These are phyloP conservation scores for Cyprinodon diabolis DNA, from an alignment of 2,797 vertebrate genomes.

Conservation along the genomic window DNA sequence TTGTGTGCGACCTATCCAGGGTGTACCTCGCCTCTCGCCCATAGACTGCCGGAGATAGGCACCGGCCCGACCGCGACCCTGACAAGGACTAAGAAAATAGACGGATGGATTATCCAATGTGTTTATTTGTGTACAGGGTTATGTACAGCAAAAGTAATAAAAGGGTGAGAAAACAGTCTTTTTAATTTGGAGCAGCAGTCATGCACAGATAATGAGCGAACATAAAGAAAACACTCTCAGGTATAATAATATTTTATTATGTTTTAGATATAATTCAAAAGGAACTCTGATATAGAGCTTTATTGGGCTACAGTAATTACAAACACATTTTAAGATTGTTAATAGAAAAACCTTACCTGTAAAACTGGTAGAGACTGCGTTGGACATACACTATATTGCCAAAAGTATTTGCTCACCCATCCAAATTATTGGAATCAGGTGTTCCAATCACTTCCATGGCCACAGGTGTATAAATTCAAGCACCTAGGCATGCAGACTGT, in stretches of 20 bases:
- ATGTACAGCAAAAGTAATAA: background rate
- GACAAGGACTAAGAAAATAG: too few relatives aligned
- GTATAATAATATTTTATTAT: conserved; percentile 54
- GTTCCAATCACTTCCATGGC: too few relatives aligned
- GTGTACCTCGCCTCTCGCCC: too few relatives aligned
- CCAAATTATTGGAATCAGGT: too few relatives aligned
- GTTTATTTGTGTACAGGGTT: background rate
- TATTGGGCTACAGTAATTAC: conserved; percentile 19
- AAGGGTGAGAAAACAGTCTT: background rate
- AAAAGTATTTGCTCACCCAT: too few relatives aligned
- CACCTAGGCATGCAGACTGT: too few relatives aligned
- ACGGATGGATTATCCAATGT: background rate
- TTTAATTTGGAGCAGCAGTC: conserved; percentile 53
- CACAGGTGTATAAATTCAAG: too few relatives aligned
- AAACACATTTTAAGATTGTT: conserved; percentile 34
- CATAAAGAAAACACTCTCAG: conserved; percentile 9
- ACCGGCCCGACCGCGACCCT: too few relatives aligned
- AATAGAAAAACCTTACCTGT: conserved; percentile 12
- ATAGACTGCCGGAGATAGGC: too few relatives aligned
- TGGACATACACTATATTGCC: too few relatives aligned
- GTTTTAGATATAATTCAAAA: conserved; percentile 26
- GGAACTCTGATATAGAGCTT: background rate
- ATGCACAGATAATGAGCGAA: conserved; percentile 6
- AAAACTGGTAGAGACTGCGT: background rate
- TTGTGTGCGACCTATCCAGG: too few relatives aligned